phyloP scores from a whole-genome alignment of 2,797 vertebrate species.

The Myiotriccus ornatus region DNA sequence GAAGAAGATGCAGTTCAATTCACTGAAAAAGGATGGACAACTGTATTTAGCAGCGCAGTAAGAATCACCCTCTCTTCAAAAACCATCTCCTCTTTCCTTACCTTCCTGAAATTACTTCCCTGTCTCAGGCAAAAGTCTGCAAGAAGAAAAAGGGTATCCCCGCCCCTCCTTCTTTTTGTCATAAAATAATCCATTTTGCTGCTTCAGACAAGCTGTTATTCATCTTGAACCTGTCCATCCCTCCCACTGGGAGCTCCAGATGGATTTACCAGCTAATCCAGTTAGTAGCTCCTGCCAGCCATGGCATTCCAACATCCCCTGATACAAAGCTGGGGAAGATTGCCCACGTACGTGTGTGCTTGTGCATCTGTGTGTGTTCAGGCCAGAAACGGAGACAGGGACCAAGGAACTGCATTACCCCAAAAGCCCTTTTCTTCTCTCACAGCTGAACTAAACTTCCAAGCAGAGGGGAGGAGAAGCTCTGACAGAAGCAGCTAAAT shows the following conservation, averaged over 20 bases:
- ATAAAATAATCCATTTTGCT: conserved; percentile 71
- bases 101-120: not conserved
- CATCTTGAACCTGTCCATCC: conserved; percentile 64
- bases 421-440: not conserved
- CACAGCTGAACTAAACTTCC: not conserved
- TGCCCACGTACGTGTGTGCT: not conserved
- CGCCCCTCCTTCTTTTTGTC: conserved; percentile 14
- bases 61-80: not conserved
- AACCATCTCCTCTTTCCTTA: not conserved
- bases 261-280: conserved; percentile 76
- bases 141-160: conserved; percentile 47
- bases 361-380: not conserved
- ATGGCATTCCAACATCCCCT: conserved; percentile 57
- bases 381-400: not conserved
- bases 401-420: not conserved
- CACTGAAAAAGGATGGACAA: not conserved
- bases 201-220: conserved; percentile 74
- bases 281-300: conserved; percentile 71
- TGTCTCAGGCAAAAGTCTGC: conserved; percentile 33
- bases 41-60: not conserved
- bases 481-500: not conserved
- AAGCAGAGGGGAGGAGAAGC: not conserved
- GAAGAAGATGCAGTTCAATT: not conserved
- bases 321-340: not conserved
- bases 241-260: conserved; percentile 71